These are phyloP conservation scores for Trilocha varians DNA, from an alignment of 2,888 invertebrate genomes.

Conservation along the genomic window DNA sequence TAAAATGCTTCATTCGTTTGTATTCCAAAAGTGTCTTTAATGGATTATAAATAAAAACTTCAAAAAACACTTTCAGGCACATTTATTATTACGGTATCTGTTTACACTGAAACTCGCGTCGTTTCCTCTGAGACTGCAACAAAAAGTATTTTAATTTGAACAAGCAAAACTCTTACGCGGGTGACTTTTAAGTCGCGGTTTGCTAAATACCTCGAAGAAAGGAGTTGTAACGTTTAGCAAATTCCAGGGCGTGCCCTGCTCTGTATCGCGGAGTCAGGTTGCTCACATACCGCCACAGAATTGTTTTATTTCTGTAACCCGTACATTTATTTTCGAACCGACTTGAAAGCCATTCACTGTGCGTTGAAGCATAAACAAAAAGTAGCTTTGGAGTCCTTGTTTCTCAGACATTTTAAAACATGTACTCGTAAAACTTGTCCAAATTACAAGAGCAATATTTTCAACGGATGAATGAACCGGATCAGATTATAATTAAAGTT, in stretches of 20 bases:
- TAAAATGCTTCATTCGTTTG: not conserved
- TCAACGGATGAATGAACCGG: conserved; percentile 15
- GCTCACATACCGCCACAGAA: conserved; percentile 40
- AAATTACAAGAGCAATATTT: conserved; percentile 8
- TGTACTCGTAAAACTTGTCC: conserved; percentile 7
- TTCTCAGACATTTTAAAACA: conserved; percentile 12
- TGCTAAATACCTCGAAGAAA: conserved; percentile 20
- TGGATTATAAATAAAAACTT: not conserved
- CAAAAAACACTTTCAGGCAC: conserved; percentile 25
- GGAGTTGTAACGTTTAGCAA: conserved; percentile 37
- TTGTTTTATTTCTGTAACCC: conserved; percentile 32
- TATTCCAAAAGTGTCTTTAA: not conserved
- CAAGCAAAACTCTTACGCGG: conserved; percentile 23
- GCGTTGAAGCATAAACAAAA: conserved; percentile 30
- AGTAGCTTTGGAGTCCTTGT: conserved; percentile 18
- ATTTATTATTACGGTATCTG: conserved; percentile 42
- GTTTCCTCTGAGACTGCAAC: conserved; percentile 47
- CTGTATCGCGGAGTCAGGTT: conserved; percentile 30
- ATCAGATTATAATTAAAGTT: conserved; percentile 8
- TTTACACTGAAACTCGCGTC: conserved; percentile 51
- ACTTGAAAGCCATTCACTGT: conserved; percentile 34
- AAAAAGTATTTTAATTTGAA: conserved; percentile 33
- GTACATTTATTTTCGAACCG: conserved; percentile 6
- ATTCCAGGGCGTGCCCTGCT: conserved; percentile 31
- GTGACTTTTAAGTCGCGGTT: conserved; percentile 37